A percentile compares a stretch with the other conserved stretches of the same genome.
Evolutionary conservation across 2,797 vertebrate species (phyloP).

Genomic region (Sylvilagus floridanus): DNA sequence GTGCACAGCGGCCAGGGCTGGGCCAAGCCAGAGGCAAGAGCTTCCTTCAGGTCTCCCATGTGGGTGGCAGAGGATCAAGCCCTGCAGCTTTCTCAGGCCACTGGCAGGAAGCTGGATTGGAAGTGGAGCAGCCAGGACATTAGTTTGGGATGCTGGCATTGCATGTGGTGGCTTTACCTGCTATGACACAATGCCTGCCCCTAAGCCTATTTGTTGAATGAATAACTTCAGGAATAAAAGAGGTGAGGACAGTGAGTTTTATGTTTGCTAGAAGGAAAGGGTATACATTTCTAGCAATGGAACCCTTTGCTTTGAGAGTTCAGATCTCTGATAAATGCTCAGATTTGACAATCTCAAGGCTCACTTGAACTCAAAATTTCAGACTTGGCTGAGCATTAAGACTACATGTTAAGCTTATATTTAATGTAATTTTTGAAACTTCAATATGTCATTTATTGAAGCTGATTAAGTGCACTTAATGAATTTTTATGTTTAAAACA

Average conservation of each 20-base stretch:
- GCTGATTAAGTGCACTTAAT: not conserved
- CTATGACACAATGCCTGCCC: too few relatives aligned
- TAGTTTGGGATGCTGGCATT: too few relatives aligned
- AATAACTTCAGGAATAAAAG: slow-evolving; percentile 1
- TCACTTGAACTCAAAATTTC: not conserved
- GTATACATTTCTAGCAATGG: not conserved
- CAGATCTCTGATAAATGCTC: not conserved
- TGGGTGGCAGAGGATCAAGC: too few relatives aligned
- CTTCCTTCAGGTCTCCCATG: too few relatives aligned
- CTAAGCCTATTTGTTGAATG: slow-evolving; percentile 4
- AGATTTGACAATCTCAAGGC: not conserved
- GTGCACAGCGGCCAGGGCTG: too few relatives aligned
- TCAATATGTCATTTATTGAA: not conserved
- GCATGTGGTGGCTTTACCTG: too few relatives aligned
- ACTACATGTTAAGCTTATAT: not conserved
- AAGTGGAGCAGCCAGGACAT: too few relatives aligned
- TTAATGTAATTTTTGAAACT: not conserved
- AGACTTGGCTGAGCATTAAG: not conserved
- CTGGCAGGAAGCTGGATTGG: too few relatives aligned
- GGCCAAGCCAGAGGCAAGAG: too few relatives aligned
- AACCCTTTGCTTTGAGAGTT: not conserved
- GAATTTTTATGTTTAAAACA: not conserved
- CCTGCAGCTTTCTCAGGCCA: too few relatives aligned
- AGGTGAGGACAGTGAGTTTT: not conserved
- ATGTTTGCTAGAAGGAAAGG: not conserved